A percentile compares a stretch with the other conserved stretches of the same genome.
Conservation (phyloP, 1,140 invertebrate genomes). For the Gonatopus flavifemur region DNA sequence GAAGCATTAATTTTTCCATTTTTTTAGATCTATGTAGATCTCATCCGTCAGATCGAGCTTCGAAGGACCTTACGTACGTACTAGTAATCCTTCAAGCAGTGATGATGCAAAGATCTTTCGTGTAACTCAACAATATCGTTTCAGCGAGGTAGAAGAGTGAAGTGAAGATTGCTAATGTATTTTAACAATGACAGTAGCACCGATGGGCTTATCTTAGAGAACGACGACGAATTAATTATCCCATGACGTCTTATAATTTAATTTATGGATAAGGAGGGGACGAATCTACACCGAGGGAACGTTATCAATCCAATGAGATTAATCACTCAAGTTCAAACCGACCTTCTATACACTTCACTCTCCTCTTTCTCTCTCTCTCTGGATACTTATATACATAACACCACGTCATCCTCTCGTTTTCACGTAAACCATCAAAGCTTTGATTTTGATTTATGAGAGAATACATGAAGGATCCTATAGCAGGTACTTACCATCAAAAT, state of each 20-base stretch:
- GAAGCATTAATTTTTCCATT: too few species aligned
- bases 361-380: too few species aligned
- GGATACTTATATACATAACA: conserved; percentile 41
- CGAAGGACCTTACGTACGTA: too few species aligned
- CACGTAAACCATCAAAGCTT: conserved; percentile 24
- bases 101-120: too few species aligned
- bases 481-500: too few species aligned
- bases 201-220: conserved; percentile 31
- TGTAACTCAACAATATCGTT: too few species aligned
- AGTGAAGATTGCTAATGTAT: too few species aligned
- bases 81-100: too few species aligned
- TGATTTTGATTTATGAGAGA: conserved; percentile 46
- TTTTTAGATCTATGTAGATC: too few species aligned
- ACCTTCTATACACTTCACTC: conserved; percentile 46
- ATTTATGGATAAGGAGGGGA: conserved; percentile 46
- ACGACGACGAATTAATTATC: conserved; percentile 51
- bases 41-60: too few species aligned
- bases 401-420: conserved; percentile 36
- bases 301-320: conserved; percentile 52
- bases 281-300: conserved; percentile 28
- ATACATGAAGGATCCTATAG: conserved; percentile 9
- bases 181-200: too few species aligned
- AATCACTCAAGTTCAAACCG: conserved; percentile 51
- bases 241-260: conserved; percentile 46
- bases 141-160: too few species aligned